Base-by-base conservation (phyloP, 2,797 vertebrate species). In the Artibeus jamaicensis region DNA sequence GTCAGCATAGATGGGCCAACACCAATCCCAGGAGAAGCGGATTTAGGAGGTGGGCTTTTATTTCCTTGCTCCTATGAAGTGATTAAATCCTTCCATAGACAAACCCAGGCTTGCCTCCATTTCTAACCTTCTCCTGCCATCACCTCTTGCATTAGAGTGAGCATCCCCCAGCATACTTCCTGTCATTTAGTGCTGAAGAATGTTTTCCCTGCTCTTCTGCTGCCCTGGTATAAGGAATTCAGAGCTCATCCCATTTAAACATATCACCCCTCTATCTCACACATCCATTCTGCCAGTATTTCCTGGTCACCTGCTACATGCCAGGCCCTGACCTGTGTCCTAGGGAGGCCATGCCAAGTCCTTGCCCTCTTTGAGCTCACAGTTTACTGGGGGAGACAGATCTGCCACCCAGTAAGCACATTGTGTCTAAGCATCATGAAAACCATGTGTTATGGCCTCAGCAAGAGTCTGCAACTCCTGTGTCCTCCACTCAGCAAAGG, bases 241-340 rank as follows among this genome's bases (percentile, higher is more conserved):
- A 37, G 34, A 24, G 18, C 37, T 14, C 26, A 68, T 29, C 18
- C 46, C 67, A 7, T 48, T 21, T 11, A 77, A 8, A 55, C 0
- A 0, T 7, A 21, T 0, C 29, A 32, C 9, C 9, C 26, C 29
- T 46, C 12, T 16, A 24, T 42, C 34, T 48, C 34, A 21, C 0
- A 22, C 24, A 12, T 71, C 59, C n/a, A 55, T 14, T 16, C 67
- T 50, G 46, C 48, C 19, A 22, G 7, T 29, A 53, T 34, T 29
- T 10, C 59, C 44, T 57, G 32, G 44, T 18, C 11, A 32, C 22
- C 37, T 8, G 3, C 62, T 42, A 10, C 5, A 44, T 22, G 29
- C 21, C 76, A 24, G 29, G 65, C 21, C 37, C 46, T 37, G 9
- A 42, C 15, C 2, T 0, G 44, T 24, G 6, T 46, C 46, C 59